These are phyloP conservation scores for Acropternis orthonyx DNA, from an alignment of 2,797 vertebrate genomes.

Conservation along the genomic window DNA sequence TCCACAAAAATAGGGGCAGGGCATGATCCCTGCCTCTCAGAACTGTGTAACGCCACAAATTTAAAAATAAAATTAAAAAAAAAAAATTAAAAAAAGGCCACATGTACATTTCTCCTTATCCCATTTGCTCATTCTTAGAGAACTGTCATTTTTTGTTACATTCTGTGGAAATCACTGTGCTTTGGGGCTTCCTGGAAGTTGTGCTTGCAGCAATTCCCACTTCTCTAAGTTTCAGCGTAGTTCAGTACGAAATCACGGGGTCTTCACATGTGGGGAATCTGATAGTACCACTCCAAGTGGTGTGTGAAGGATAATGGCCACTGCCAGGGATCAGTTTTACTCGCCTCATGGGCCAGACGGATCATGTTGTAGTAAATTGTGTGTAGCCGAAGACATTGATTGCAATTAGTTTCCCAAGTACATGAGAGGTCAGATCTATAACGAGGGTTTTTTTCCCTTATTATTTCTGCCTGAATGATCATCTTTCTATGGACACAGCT, in stretches of 20 bases:
- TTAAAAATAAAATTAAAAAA: neutral
- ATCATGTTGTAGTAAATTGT: conserved; percentile 64
- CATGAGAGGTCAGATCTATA: conserved; percentile 56
- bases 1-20: neutral
- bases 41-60: neutral
- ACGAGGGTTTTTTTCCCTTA: neutral
- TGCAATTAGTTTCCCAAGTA: conserved; percentile 41
- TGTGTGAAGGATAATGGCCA: neutral
- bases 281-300: neutral
- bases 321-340: conserved; percentile 15
- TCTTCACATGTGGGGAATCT: neutral
- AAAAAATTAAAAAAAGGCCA: neutral
- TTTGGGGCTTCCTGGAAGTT: neutral
- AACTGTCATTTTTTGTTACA: neutral
- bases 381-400: conserved; percentile 62
- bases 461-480: conserved; percentile 38
- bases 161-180: neutral
- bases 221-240: neutral
- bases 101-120: neutral
- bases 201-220: neutral
- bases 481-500: neutral
- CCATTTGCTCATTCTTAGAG: neutral
- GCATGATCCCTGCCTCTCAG: neutral
- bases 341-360: neutral
- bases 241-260: neutral